These are phyloP conservation scores for Tringa solitaria DNA, from an alignment of 2,113 vertebrate genomes.

Conservation along the genomic window DNA sequence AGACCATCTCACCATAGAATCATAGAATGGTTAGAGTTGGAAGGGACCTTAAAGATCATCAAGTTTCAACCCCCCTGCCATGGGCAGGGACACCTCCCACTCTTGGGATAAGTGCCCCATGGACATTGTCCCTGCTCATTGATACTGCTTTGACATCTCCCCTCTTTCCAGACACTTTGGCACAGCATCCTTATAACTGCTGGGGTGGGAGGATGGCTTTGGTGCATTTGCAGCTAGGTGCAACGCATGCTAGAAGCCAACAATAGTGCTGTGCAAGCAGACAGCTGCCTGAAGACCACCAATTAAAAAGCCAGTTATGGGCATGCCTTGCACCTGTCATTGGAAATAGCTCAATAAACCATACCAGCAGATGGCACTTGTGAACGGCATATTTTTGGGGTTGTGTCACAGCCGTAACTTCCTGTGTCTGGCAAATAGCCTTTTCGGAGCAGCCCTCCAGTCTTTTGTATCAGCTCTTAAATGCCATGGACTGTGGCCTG, in stretches of 20 bases:
- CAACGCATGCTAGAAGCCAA: not conserved
- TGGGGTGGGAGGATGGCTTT: not conserved
- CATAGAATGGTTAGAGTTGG: too few species aligned
- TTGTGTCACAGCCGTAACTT: not conserved
- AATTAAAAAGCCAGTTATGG: not conserved
- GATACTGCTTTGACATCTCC: not conserved
- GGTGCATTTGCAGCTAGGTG: not conserved
- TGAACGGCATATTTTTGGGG: not conserved
- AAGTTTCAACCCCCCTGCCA: too few species aligned
- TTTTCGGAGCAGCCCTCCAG: not conserved
- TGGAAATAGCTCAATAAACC: not conserved
- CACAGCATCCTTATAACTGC: not conserved
- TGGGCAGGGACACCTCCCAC: too few species aligned
- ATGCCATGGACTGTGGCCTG: not conserved
- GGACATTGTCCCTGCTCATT: not conserved
- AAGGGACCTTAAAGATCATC: too few species aligned
- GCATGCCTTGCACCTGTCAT: not conserved
- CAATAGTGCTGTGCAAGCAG: not conserved
- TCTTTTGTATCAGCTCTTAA: not conserved
- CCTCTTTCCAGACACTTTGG: not conserved
- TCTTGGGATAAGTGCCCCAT: not conserved
- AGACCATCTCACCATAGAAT: not conserved
- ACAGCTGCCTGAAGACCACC: not conserved
- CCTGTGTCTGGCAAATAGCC: not conserved
- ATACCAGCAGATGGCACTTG: not conserved